Percentiles rank a stretch among this genome's conserved stretches.
Conservation (phyloP, 2,888 invertebrate species). For the Rotaria sp. region DNA sequence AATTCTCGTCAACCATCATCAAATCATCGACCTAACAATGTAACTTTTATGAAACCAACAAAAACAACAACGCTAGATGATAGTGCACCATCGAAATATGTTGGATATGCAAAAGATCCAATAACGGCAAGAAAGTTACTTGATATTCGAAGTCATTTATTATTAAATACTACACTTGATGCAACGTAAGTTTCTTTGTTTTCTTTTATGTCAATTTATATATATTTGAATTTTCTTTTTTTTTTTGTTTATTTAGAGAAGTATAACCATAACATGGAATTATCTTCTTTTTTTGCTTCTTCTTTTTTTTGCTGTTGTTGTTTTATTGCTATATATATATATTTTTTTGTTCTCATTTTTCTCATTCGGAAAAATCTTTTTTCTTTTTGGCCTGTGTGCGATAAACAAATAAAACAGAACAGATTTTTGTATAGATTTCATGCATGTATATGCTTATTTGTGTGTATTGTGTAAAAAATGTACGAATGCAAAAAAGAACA, state of each 20-base stretch:
- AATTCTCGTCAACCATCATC: not conserved
- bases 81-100: not conserved
- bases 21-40: not conserved
- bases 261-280: not conserved
- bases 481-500: too few relatives aligned
- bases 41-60: too few relatives aligned
- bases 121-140: not conserved
- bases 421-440: constrained; percentile 14
- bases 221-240: not conserved
- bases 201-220: not conserved
- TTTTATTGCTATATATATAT: not conserved
- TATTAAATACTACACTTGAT: constrained; percentile 12
- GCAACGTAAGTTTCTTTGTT: not conserved
- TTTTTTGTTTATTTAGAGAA: not conserved
- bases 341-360: constrained; percentile 5
- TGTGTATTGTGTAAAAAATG: too few relatives aligned
- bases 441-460: not conserved
- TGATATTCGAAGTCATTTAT: constrained; percentile 5
- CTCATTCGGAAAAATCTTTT: not conserved
- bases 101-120: not conserved
- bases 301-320: not conserved
- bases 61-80: not conserved
- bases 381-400: constrained; percentile 3
- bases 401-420: constrained; percentile 12
- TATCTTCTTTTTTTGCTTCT: not conserved